Percentiles rank a stretch among this genome's conserved stretches.
phyloP scores from a whole-genome alignment of 35 echinoderm and acorn worm genomes.

The Heliocidaris tuberculata region DNA sequence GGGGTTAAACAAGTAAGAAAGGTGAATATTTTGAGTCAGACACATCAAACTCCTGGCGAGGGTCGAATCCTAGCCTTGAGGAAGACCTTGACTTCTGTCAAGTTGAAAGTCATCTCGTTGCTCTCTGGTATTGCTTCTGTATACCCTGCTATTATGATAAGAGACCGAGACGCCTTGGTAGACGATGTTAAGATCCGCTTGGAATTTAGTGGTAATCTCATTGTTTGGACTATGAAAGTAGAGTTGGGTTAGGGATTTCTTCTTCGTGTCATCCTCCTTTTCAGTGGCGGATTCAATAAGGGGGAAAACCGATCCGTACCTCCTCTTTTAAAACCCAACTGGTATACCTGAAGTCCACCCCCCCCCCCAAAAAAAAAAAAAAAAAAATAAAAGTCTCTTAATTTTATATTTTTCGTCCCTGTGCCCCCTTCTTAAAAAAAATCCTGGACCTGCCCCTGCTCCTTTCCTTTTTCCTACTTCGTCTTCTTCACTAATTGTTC shows the following conservation, averaged over 20 bases:
- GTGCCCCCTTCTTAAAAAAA: too few relatives aligned
- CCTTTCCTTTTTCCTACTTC: neutral
- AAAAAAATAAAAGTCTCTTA: too few relatives aligned
- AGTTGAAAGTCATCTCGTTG: neutral
- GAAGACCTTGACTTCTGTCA: neutral
- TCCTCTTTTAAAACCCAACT: too few relatives aligned
- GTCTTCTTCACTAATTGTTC: neutral
- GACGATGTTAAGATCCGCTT: neutral
- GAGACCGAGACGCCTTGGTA: neutral
- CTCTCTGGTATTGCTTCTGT: neutral
- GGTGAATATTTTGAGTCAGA: neutral
- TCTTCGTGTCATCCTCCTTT: neutral
- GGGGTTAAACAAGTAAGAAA: too few relatives aligned
- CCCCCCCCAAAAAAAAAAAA: too few relatives aligned
- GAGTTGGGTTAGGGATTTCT: constrained; percentile 9
- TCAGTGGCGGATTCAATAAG: too few relatives aligned
- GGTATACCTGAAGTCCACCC: too few relatives aligned
- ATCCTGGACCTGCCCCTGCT: too few relatives aligned
- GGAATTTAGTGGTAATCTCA: neutral
- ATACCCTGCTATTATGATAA: constrained; percentile 1
- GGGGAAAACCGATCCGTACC: too few relatives aligned
- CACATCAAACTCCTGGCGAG: neutral
- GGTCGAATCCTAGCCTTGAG: neutral
- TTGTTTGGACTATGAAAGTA: neutral
- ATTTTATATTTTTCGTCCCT: too few relatives aligned